Percentiles rank a stretch among this genome's conserved stretches.
Conservation (phyloP, 2,113 vertebrate species). For the Aegotheles bennettii region DNA sequence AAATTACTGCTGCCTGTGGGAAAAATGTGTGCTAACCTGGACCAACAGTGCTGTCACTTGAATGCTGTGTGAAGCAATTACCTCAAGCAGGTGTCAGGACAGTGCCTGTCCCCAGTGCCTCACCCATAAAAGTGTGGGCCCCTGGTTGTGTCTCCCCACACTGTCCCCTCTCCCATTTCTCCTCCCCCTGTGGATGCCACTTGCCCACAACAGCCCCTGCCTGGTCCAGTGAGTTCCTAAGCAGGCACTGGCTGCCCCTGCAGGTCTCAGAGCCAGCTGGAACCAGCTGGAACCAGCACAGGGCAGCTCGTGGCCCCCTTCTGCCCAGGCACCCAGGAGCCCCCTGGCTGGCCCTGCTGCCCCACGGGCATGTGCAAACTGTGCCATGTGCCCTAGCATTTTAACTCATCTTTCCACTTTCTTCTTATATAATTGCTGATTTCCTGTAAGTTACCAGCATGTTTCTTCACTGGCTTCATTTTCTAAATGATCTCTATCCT, state of each 20-base stretch:
- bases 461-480: neutral
- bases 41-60: neutral
- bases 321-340: rapidly evolving
- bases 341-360: rapidly evolving
- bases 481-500: neutral
- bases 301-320: rapidly evolving
- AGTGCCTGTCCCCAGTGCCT: neutral
- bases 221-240: neutral
- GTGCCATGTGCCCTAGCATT: rapidly evolving
- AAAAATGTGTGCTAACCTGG: neutral
- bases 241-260: rapidly evolving
- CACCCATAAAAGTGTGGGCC: too few species aligned
- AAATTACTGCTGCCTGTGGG: neutral
- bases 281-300: neutral
- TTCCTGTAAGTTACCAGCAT: neutral
- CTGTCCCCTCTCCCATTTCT: rapidly evolving
- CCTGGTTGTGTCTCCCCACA: rapidly evolving
- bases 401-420: neutral
- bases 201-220: rapidly evolving
- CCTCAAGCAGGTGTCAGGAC: neutral
- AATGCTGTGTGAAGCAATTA: neutral
- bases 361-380: rapidly evolving
- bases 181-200: rapidly evolving
- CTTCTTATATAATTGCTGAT: neutral
- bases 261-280: rapidly evolving